phyloP scores from a whole-genome alignment of 2,888 invertebrate species.

The Cantharis nigra region DNA sequence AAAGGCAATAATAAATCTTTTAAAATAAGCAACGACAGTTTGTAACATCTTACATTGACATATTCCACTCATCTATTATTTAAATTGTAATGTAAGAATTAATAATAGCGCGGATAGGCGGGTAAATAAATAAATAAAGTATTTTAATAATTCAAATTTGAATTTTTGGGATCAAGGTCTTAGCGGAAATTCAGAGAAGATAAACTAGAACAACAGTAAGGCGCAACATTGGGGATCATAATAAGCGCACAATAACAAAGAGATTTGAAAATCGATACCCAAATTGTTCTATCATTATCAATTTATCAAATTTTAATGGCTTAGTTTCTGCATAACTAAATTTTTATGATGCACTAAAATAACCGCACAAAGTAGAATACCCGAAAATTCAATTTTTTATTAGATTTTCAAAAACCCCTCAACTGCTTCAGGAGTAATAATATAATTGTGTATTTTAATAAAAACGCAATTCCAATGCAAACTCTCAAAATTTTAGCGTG shows the following conservation, averaged over 20 bases:
- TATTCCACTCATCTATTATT: not conserved
- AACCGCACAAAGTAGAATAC: not conserved
- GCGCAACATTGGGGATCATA: not conserved
- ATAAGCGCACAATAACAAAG: not conserved
- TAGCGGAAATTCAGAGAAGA: not conserved
- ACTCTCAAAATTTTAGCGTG: not conserved
- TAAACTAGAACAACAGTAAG: not conserved
- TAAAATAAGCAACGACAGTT: not conserved
- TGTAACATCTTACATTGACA: not conserved
- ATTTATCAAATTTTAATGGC: not conserved
- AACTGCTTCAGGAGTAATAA: not conserved
- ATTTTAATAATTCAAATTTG: not conserved
- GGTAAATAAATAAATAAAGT: not conserved
- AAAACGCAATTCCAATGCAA: not conserved
- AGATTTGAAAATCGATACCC: not conserved
- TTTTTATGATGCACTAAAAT: not conserved
- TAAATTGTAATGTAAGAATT: not conserved
- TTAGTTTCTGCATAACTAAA: not conserved
- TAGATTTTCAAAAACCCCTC: not conserved
- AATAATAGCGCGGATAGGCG: not conserved
- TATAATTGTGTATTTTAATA: too few species aligned
- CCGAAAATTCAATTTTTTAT: not conserved
- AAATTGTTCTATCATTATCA: not conserved
- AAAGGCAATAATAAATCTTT: not conserved
- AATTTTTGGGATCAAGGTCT: not conserved